phyloP scores from a whole-genome alignment of 92 coral and sea anemone genomes.

The Chrysogorgia sp. region DNA sequence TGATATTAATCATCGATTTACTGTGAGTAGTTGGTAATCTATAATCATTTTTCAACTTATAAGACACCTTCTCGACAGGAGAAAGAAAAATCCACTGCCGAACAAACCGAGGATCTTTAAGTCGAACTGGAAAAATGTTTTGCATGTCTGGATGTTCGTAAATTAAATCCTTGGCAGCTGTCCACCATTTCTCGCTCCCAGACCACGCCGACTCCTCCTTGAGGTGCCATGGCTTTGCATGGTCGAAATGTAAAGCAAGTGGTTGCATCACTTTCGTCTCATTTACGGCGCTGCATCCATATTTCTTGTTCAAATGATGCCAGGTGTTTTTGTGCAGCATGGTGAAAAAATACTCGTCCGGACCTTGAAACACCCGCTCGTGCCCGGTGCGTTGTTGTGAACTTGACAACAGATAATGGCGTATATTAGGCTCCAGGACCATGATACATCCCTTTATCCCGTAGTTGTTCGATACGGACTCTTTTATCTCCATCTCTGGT shows the following conservation, averaged over 20 bases:
- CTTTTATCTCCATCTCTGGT: constrained; percentile 76
- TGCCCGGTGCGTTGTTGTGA: constrained; percentile 77
- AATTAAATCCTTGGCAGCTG: constrained; percentile 13
- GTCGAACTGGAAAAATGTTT: background rate
- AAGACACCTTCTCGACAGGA: constrained; percentile 25
- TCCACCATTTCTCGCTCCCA: constrained; percentile 26
- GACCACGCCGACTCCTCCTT: background rate
- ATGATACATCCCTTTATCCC: constrained; percentile 81
- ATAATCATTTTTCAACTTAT: constrained; percentile 4
- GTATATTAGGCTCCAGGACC: constrained; percentile 74
- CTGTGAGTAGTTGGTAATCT: no score
- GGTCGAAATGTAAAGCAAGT: constrained; percentile 25
- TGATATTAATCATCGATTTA: no score
- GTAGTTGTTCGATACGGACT: constrained; percentile 72
- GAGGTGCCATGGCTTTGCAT: constrained; percentile 22
- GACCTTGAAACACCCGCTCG: constrained; percentile 71
- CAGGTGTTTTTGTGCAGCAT: constrained; percentile 73
- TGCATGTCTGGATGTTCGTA: constrained; percentile 23
- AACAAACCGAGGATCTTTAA: background rate
- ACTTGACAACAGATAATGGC: constrained; percentile 69
- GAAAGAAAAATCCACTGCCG: constrained; percentile 24
- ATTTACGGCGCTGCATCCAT: constrained; percentile 59
- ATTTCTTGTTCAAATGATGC: constrained; percentile 77
- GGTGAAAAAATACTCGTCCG: constrained; percentile 85
- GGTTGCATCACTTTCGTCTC: constrained; percentile 4